Base-by-base conservation (phyloP, 1,140 invertebrate species). In the Laodelphax striatellus region DNA sequence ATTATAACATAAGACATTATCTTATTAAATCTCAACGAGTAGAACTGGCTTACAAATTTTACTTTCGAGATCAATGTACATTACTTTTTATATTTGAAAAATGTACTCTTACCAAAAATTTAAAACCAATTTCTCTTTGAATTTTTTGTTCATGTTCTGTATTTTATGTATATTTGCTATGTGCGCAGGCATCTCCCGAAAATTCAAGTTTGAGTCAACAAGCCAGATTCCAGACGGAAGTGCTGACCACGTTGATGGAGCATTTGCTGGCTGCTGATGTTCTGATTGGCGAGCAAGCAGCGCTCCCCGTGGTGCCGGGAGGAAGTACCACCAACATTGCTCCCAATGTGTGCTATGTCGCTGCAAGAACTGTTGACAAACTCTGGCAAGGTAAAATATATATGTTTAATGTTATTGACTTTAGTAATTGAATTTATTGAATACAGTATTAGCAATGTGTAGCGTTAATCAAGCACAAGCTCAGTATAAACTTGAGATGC, bases 321-420 rank as follows among this genome's bases (percentile, higher is more conserved):
- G 80, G 89, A 0, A 89, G 86, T 62, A 83, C 82, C 11, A 85
- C 88, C 46, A 86, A 93, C 70, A 87, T 94, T 60, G 85, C 90
- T 0, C 82, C 80, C 9, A 97, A 95, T 76, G 90, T 97, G 0
- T 96, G 94, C 70, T 96, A 97, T 69, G 81, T 97, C 58, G 87
- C 91, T 0, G 88, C 91, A 0, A 79, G 95, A 65, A 83, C 98
- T 42, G 94, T 98, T 3, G 96, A 99, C 70, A 97, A 97, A 76
- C 76, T 98, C 52, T 98, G 96, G 96, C 92, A 97, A 76, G 93
- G 92, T 82, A 66, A 68, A 43, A 46, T 16, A 38, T 5, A 38
- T 13, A 38, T 4, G 6, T 62, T 57, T n/a, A 28, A 2, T 6
- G 6, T 4, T 28, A 28, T 28, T 28, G 24, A n/a, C n/a, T n/a